Percentiles rank a stretch among this genome's conserved stretches.
Evolutionary conservation across 2,113 vertebrate species (phyloP).

Genomic region (Mystacornis crossleyi): DNA sequence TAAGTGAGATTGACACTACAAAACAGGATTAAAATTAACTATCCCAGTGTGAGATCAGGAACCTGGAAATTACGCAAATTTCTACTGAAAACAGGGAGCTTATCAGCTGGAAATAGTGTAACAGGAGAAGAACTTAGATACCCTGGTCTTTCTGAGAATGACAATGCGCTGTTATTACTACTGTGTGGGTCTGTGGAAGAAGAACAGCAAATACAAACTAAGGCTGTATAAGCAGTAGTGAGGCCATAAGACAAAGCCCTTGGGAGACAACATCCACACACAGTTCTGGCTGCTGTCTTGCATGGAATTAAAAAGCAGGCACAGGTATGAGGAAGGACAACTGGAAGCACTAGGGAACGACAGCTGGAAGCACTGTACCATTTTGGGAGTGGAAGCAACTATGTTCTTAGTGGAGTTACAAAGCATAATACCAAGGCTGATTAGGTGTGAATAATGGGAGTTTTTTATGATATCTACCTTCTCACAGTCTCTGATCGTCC

Average conservation of each 20-base stretch:
- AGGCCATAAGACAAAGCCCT: rapidly evolving
- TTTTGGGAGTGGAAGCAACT: neutral
- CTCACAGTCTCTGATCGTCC: neutral
- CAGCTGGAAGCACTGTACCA: rapidly evolving
- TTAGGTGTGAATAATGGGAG: neutral
- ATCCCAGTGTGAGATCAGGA: neutral
- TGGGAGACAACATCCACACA: neutral
- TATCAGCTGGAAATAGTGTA: neutral
- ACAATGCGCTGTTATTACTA: neutral
- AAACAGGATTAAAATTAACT: neutral
- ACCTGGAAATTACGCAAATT: neutral
- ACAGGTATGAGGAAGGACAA: neutral
- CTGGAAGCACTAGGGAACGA: neutral
- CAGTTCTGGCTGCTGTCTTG: neutral
- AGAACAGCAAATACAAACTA: neutral
- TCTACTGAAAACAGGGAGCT: neutral
- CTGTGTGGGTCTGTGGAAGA: neutral
- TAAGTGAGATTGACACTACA: neutral
- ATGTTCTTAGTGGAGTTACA: neutral
- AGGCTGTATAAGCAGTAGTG: neutral
- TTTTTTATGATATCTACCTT: neutral
- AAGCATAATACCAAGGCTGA: neutral
- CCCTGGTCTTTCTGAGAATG: neutral
- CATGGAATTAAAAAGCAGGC: neutral
- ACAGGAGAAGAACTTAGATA: neutral